phyloP scores from a whole-genome alignment of 2,888 invertebrate species.

The Acrobasis suavella region DNA sequence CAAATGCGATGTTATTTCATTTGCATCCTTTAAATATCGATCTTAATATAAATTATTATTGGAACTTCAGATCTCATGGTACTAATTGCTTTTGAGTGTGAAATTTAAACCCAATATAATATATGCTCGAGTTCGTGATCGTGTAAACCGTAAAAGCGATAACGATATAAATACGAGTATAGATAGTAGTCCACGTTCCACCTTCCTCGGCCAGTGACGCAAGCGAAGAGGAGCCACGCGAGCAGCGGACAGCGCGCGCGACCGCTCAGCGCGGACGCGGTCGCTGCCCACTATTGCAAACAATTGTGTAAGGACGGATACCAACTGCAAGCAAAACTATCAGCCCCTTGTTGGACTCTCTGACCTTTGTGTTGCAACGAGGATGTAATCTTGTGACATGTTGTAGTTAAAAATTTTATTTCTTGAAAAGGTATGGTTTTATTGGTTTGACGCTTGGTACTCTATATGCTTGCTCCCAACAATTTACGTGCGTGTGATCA shows the following conservation, averaged over 20 bases:
- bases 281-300: constrained; percentile 70
- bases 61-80: constrained; percentile 80
- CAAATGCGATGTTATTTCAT: constrained; percentile 74
- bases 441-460: constrained; percentile 76
- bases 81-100: constrained; percentile 74
- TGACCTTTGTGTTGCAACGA: constrained; percentile 57
- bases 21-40: constrained; percentile 71
- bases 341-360: constrained; percentile 55
- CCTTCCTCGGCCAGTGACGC: constrained; percentile 29
- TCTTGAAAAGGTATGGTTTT: constrained; percentile 80
- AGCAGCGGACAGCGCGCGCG: no score
- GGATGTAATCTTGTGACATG: constrained; percentile 76
- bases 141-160: constrained; percentile 40
- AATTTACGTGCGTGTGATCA: constrained; percentile 57
- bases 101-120: constrained; percentile 53
- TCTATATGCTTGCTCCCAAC: constrained; percentile 72
- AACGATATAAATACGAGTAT: constrained; percentile 43
- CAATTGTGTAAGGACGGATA: constrained; percentile 83
- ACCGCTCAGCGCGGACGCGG: no score
- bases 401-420: constrained; percentile 77
- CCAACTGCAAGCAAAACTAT: constrained; percentile 67
- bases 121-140: constrained; percentile 45
- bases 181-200: constrained; percentile 38
- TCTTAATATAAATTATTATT: constrained; percentile 57
- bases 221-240: constrained; percentile 52